phyloP scores from a whole-genome alignment of 2,113 vertebrate genomes.

The Peromyscus californicus region DNA sequence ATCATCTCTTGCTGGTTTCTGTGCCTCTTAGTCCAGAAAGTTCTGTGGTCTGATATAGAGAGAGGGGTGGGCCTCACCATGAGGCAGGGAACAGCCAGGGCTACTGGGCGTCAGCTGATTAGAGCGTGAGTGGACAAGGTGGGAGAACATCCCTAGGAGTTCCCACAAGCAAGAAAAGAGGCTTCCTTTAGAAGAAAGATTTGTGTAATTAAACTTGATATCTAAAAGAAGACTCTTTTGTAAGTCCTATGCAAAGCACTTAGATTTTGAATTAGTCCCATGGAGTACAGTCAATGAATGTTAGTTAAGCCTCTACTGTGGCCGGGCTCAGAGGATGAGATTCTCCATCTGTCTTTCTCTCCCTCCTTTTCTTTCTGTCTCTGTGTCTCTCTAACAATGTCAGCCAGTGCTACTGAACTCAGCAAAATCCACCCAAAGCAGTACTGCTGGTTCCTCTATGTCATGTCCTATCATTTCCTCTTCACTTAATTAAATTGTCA shows the following conservation, averaged over 20 bases:
- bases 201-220: not conserved
- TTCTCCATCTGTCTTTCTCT: not conserved
- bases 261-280: not conserved
- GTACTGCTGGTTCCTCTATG: not conserved
- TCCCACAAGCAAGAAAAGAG: not conserved
- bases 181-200: not conserved
- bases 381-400: not conserved
- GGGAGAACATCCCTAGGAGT: not conserved
- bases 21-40: not conserved
- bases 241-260: not conserved
- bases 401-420: conserved; percentile 17
- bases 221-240: not conserved
- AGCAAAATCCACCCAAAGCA: not conserved
- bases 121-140: not conserved
- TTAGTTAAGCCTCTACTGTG: not conserved
- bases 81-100: not conserved
- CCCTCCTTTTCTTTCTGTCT: not conserved
- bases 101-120: not conserved
- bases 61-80: not conserved
- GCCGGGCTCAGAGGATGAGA: not conserved
- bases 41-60: not conserved
- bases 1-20: not conserved
- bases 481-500: conserved; percentile 16
- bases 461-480: not conserved
- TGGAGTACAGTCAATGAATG: not conserved